phyloP scores from a whole-genome alignment of 2,888 invertebrate species.

The Anticlea derivata region DNA sequence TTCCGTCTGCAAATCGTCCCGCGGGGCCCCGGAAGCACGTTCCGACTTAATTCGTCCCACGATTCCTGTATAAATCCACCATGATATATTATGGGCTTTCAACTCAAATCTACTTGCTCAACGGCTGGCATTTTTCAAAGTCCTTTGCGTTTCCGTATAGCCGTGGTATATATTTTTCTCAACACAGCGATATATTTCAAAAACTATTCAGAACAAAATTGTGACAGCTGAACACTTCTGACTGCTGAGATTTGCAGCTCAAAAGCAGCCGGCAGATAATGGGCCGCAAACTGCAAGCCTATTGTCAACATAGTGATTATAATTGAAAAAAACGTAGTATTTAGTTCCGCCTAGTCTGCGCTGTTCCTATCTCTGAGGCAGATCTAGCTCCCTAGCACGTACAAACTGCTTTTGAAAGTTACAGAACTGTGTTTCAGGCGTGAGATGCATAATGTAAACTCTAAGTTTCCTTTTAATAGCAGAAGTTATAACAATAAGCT shows the following conservation, averaged over 20 bases:
- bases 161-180: background rate
- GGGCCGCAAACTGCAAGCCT: too few species aligned
- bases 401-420: slow-evolving; percentile 32
- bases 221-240: too few species aligned
- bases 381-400: slow-evolving; percentile 29
- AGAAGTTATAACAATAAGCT: slow-evolving; percentile 1
- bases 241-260: too few species aligned
- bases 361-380: background rate
- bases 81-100: slow-evolving; percentile 36
- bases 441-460: slow-evolving; percentile 31
- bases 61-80: slow-evolving; percentile 32
- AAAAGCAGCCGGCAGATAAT: too few species aligned
- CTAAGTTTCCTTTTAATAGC: slow-evolving; percentile 18
- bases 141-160: slow-evolving; percentile 49
- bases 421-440: slow-evolving; percentile 29
- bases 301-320: too few species aligned
- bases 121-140: slow-evolving; percentile 50
- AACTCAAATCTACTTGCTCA: slow-evolving; percentile 44
- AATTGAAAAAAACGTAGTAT: too few species aligned
- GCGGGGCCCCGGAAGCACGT: slow-evolving; percentile 18
- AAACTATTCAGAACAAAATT: too few species aligned
- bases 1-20: slow-evolving; percentile 9
- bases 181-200: background rate
- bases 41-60: slow-evolving; percentile 37
- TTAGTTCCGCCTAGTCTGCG: background rate